Evolutionary conservation across 1,140 invertebrate species (phyloP).

Genomic region (fruit fly (Drosophila melanogaster)): Release_6_plus_ISO1_MT NT_037436.4:21567501-21568000

Average conservation of each 20-base stretch:
- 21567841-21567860: no score
- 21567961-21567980: no score
- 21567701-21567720: not conserved
- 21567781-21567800: not conserved
- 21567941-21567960: no score
- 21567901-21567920: no score
- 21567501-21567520: conserved; percentile 62
- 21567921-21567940: no score
- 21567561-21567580: conserved; percentile 35
- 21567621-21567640: conserved; percentile 53
- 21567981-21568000: no score
- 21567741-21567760: not conserved
- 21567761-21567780: conserved; percentile 20
- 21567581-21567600: conserved; percentile 27
- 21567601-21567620: conserved; percentile 41
- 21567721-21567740: not conserved
- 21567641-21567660: conserved; percentile 39
- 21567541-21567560: conserved; percentile 33
- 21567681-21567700: conserved; percentile 10
- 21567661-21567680: conserved; percentile 21
- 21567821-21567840: no score
- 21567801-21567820: no score
- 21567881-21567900: no score
- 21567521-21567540: conserved; percentile 64
- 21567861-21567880: no score